A percentile compares a stretch with the other conserved stretches of the same genome.
Conservation (phyloP, 2,797 vertebrate species). For the Gila robusta region DNA sequence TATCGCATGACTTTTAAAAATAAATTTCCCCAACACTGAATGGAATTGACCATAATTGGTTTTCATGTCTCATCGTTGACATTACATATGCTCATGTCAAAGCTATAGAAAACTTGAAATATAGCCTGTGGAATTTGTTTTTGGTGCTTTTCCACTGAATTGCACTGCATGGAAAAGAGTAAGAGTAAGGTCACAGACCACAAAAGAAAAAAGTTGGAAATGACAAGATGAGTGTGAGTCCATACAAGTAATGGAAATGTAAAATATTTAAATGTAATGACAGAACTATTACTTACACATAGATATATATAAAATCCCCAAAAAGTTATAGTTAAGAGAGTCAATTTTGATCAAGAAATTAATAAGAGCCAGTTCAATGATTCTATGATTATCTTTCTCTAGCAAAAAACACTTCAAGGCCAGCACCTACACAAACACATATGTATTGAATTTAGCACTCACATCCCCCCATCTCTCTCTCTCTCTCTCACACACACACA, state of each 20-base stretch:
- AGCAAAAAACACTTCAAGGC: not conserved
- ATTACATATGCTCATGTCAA: not conserved
- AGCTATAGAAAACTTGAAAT: not conserved
- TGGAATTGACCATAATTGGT: not conserved
- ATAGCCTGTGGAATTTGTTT: not conserved
- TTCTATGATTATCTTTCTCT: not conserved
- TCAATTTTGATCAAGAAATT: not conserved
- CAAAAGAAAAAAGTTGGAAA: not conserved
- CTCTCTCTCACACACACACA: not conserved
- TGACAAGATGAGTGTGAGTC: not conserved
- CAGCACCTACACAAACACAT: constrained; percentile 15
- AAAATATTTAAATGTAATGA: not conserved
- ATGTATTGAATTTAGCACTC: constrained; percentile 25
- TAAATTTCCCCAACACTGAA: not conserved
- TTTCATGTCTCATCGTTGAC: not conserved
- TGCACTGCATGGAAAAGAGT: not conserved
- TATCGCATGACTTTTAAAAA: not conserved
- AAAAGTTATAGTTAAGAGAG: not conserved
- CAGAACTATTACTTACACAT: not conserved
- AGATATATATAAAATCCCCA: not conserved
- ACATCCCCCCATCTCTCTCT: not conserved
- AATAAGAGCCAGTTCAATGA: not conserved
- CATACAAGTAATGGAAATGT: not conserved
- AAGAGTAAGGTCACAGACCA: not conserved
- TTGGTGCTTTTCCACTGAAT: not conserved